Percentiles rank a stretch among this genome's conserved stretches.
These are phyloP conservation scores for Kryptolebias ocellatus DNA, from an alignment of 2,797 vertebrate species.

Conservation along the genomic window DNA sequence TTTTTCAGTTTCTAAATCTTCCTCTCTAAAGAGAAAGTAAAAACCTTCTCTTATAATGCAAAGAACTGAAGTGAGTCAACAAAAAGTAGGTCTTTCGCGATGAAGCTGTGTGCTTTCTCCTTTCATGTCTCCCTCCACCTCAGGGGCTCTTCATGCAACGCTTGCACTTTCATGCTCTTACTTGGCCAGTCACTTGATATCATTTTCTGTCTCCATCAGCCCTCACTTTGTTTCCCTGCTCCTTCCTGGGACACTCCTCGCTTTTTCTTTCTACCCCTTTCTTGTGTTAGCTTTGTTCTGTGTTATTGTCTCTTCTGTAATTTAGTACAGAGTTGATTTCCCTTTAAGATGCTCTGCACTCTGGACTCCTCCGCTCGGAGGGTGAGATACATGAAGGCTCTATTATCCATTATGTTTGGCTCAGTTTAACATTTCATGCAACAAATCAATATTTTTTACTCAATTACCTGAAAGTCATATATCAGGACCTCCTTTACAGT, in stretches of 20 bases:
- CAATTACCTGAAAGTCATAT: too few relatives aligned
- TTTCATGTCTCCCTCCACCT: slow-evolving; percentile 21
- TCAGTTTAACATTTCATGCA: not conserved
- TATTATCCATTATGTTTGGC: not conserved
- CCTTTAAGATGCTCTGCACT: not conserved
- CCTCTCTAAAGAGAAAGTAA: slow-evolving; percentile 7
- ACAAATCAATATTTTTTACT: not conserved
- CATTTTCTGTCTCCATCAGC: slow-evolving; percentile 1
- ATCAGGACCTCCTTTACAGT: too few relatives aligned
- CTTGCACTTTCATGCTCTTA: slow-evolving; percentile 21
- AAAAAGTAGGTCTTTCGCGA: slow-evolving; percentile 41
- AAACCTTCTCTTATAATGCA: slow-evolving; percentile 1
- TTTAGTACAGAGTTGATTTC: slow-evolving; percentile 3
- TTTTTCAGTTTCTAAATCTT: not conserved
- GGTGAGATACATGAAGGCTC: not conserved
- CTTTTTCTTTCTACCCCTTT: not conserved
- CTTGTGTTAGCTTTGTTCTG: slow-evolving; percentile 13
- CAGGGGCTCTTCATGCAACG: slow-evolving; percentile 11
- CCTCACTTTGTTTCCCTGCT: slow-evolving; percentile 21
- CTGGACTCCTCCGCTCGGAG: not conserved
- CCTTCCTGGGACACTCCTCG: slow-evolving; percentile 4
- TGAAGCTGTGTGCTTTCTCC: not conserved
- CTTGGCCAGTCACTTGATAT: not conserved
- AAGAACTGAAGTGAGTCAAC: slow-evolving; percentile 39
- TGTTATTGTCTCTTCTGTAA: slow-evolving; percentile 9